Percentiles rank a stretch among this genome's conserved stretches.
These are phyloP conservation scores for Styela clava DNA, from an alignment of 23 tunicate genomes.

Conservation along the genomic window DNA sequence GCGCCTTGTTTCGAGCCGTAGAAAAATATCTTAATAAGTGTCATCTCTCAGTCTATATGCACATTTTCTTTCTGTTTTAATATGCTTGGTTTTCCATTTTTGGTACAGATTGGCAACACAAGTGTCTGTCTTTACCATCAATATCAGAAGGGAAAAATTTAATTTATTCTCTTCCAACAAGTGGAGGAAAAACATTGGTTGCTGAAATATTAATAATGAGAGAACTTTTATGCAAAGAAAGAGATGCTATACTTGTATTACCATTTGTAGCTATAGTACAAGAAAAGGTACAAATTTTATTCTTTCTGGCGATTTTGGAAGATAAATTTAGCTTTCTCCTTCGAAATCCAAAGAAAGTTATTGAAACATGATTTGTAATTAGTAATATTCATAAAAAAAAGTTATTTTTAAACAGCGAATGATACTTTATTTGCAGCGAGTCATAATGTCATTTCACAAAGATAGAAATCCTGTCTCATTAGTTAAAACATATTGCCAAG, in stretches of 20 bases:
- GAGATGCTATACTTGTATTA: constrained; percentile 72
- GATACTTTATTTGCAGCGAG: no score
- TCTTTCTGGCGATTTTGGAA: not conserved
- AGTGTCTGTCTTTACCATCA: constrained; percentile 45
- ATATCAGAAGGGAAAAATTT: constrained; percentile 59
- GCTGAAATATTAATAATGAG: constrained; percentile 77
- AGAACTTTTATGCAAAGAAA: constrained; percentile 50
- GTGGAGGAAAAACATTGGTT: constrained; percentile 93
- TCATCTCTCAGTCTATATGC: no score
- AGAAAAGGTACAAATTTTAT: constrained; percentile 72
- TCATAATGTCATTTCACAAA: no score
- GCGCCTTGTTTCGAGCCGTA: no score
- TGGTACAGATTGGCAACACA: constrained; percentile 92
- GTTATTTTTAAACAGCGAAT: no score
- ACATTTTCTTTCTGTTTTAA: no score
- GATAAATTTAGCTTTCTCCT: not conserved
- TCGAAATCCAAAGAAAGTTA: not conserved
- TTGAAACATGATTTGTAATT: not conserved
- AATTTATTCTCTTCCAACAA: constrained; percentile 88
- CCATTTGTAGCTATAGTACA: constrained; percentile 97
- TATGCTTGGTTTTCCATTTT: no score
- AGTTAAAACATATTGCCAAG: no score
- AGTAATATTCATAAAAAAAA: not conserved
- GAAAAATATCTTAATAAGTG: no score
- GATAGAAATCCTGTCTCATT: no score